Conservation (phyloP, 2,888 invertebrate genomes). For the Drosophila falleni region DNA sequence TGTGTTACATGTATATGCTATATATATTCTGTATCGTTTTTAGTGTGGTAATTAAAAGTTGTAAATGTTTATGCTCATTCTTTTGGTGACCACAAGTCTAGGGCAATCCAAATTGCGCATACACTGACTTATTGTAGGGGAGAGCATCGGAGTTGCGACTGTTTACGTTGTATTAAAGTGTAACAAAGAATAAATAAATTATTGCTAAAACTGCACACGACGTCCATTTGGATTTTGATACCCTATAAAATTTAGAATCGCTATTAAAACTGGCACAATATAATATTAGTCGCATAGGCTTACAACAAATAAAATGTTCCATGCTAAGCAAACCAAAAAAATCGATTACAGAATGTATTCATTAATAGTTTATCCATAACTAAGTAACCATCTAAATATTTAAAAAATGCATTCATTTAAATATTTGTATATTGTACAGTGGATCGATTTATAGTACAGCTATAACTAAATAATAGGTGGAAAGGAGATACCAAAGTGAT, state of each 20-base stretch:
- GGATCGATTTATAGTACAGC: too few relatives aligned
- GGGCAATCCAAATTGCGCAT: conserved; percentile 33
- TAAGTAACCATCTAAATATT: too few relatives aligned
- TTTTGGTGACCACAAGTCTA: conserved; percentile 70
- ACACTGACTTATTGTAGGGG: conserved; percentile 3
- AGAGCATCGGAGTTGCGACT: conserved; percentile 2
- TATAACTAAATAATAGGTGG: not conserved
- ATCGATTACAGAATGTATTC: too few relatives aligned
- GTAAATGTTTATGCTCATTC: conserved; percentile 74
- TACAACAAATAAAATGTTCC: too few relatives aligned
- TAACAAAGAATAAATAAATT: conserved; percentile 1
- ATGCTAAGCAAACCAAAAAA: too few relatives aligned
- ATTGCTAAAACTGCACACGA: not conserved
- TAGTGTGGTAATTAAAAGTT: conserved; percentile 78
- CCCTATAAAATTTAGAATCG: not conserved
- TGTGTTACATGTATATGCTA: conserved; percentile 11
- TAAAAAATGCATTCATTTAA: too few relatives aligned
- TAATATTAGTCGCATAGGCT: too few relatives aligned
- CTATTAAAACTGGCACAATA: not conserved
- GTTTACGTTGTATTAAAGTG: conserved; percentile 12
- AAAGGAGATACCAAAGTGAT: not conserved
- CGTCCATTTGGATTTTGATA: not conserved
- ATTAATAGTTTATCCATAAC: too few relatives aligned
- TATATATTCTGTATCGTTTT: conserved; percentile 48
- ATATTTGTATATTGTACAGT: not conserved